phyloP scores from a whole-genome alignment of 2,797 vertebrate species.

The Pteronotus mesoamericanus region DNA sequence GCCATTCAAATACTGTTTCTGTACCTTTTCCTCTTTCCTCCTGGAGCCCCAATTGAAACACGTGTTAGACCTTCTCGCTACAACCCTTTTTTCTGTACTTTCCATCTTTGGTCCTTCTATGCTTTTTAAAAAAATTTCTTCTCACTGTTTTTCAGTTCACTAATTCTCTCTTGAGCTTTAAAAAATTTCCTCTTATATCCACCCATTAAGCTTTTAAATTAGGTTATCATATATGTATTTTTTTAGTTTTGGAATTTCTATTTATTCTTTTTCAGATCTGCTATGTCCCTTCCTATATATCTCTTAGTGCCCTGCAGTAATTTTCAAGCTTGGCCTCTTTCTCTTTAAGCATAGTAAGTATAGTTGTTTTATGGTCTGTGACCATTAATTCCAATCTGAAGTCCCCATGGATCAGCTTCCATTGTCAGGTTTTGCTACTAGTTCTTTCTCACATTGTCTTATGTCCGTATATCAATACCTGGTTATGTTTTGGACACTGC shows the following conservation, averaged over 20 bases:
- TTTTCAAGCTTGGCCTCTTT: not conserved
- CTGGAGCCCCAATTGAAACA: not conserved
- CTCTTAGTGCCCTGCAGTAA: not conserved
- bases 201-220: not conserved
- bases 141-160: not conserved
- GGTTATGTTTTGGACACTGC: not conserved
- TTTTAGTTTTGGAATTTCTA: slow-evolving; percentile 2
- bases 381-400: not conserved
- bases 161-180: slow-evolving; percentile 3
- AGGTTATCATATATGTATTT: not conserved
- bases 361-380: not conserved
- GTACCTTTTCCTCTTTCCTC: not conserved
- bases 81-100: not conserved
- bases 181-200: not conserved
- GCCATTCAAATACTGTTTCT: not conserved
- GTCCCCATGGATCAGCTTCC: not conserved
- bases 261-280: slow-evolving; percentile 1
- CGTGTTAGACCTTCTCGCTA: not conserved
- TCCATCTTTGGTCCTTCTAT: not conserved
- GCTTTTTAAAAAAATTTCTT: slow-evolving; percentile 5
- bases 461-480: not conserved
- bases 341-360: not conserved
- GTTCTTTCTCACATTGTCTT: not conserved
- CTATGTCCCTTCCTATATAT: not conserved
- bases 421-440: not conserved